Conservation (phyloP, 2,113 vertebrate genomes). For the Natator depressus region DNA sequence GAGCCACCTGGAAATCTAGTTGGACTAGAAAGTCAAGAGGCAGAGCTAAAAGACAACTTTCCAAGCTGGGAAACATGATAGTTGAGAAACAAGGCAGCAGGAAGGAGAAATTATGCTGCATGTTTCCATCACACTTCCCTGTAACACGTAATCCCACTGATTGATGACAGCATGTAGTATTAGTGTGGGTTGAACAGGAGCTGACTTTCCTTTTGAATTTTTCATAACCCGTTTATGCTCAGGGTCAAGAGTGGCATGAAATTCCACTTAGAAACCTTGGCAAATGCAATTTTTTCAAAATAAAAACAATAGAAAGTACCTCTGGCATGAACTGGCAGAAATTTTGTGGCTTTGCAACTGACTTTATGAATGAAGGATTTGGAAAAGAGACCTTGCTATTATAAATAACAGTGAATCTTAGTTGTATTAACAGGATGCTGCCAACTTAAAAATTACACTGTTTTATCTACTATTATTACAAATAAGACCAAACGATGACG, state of each 20-base stretch:
- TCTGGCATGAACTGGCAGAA: not conserved
- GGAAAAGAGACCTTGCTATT: not conserved
- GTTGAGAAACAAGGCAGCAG: not conserved
- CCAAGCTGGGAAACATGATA: not conserved
- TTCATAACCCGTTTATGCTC: not conserved
- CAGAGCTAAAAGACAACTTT: not conserved
- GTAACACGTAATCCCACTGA: not conserved
- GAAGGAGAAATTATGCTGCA: not conserved
- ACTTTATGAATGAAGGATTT: not conserved
- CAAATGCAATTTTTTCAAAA: not conserved
- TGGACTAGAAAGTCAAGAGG: not conserved
- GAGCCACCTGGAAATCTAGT: not conserved
- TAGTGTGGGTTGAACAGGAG: not conserved
- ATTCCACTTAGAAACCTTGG: not conserved
- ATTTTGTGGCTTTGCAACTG: not conserved
- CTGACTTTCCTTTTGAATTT: not conserved
- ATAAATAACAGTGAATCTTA: not conserved
- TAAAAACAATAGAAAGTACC: not conserved
- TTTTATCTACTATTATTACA: not conserved
- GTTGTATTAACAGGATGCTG: not conserved
- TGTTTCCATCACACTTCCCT: not conserved
- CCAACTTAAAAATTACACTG: not conserved
- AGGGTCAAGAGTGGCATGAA: not conserved
- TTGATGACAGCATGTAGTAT: not conserved
- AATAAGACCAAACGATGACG: not conserved